Base-by-base conservation (phyloP, 2,797 vertebrate genomes). In the Enteromius viviparus region DNA sequence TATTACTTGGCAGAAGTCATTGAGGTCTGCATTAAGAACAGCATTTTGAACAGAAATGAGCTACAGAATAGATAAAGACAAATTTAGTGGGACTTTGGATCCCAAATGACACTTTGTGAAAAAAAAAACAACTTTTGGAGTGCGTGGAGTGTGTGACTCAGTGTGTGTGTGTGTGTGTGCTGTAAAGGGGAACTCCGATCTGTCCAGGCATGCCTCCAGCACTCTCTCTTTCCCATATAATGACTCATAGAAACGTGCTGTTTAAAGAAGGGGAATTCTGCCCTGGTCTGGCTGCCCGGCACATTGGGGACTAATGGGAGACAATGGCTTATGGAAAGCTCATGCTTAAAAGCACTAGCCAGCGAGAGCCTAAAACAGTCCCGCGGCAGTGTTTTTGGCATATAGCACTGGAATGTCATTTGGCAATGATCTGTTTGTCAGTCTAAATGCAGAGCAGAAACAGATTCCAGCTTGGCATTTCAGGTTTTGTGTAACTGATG, bases 151-250 rank as follows among this genome's bases (percentile, higher is more conserved):
- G 68, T 71, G 82, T 86, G 80, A 60, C 55, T 82, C 77, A 78
- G 80, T 29, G 37, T 81, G 83, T 82, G 83, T 82, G 45, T 81
- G 83, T 80, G 83, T 78, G 76, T 70, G 84, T 53, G 75, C 45
- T 84, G 51, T 71, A 71, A 84, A 87, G 89, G 89, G 88, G 89
- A 89, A 89, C 87, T 89, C 85, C 85, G 45, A 84, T 89, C 51
- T 64, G 78, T 81, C 81, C 85, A 85, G 89, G 89, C 86, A 75
- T 72, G 76, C 75, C 85, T 89, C 88, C 88, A 89, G 75, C 74
- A 19, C 85, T 78, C 76, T 80, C 74, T 81, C 84, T 86, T 85
- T 87, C 87, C 81, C 85, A 86, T 86, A 82, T 66, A 84, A 87
- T 88, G 89, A 89, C 85, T 88, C 87, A 88, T 72, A 80, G 68